These are phyloP conservation scores for Anguilla rostrata DNA, from an alignment of 2,113 vertebrate genomes.

Conservation along the genomic window DNA sequence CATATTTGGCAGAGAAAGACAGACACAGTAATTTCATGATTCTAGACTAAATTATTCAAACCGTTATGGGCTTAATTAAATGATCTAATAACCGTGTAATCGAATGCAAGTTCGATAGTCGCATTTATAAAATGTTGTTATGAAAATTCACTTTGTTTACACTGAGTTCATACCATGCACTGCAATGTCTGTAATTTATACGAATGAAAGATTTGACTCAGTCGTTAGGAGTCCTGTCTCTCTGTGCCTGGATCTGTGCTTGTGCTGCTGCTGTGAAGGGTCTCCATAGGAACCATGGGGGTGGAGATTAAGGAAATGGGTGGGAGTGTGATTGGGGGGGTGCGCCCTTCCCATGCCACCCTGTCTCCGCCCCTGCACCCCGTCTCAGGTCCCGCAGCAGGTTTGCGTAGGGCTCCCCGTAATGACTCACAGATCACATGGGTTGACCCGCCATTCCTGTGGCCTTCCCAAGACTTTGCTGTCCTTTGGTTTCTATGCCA, in stretches of 20 bases:
- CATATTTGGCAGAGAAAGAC: background rate
- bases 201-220: background rate
- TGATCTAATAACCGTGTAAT: too few species aligned
- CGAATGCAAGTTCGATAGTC: too few species aligned
- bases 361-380: background rate
- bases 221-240: slow-evolving; percentile 37
- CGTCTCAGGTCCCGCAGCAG: background rate
- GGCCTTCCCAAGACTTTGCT: slow-evolving; percentile 52
- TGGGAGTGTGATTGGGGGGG: background rate
- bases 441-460: slow-evolving; percentile 61
- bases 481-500: slow-evolving; percentile 70
- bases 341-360: background rate
- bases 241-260: slow-evolving; percentile 61
- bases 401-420: background rate
- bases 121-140: too few species aligned
- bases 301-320: background rate
- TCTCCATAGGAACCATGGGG: background rate
- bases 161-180: too few species aligned
- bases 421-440: slow-evolving; percentile 51
- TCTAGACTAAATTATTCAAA: too few species aligned
- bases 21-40: background rate
- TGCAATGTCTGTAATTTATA: too few species aligned
- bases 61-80: too few species aligned
- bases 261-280: slow-evolving; percentile 12
- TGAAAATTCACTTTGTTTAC: too few species aligned